Base-by-base conservation (phyloP, 1,140 invertebrate species). In the Mesaphorura yosii region DNA sequence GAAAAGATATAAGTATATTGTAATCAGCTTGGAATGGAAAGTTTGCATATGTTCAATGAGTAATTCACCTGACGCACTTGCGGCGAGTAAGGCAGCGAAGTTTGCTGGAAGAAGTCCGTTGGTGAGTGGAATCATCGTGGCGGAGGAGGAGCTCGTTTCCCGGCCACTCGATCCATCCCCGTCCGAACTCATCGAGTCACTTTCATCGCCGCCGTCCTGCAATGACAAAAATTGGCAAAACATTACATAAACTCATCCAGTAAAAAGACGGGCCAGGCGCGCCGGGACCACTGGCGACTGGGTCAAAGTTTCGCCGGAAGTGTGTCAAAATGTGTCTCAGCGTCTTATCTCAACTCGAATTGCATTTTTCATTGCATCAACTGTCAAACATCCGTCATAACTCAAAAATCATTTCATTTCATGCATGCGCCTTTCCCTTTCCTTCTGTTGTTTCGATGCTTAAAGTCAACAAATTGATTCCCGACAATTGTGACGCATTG, bases 191-290 rank as follows among this genome's bases (percentile, higher is more conserved):
- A 53, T 53, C 37, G 53, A 38, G 29, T 59, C 57, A 38, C 57
- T 59, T 10, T 59, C 57, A n/a, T n/a, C n/a, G n/a, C n/a, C n/a
- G 46, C 51, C 57, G 27, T 59, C 57, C 57, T 59, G 50, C 2
- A 59, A 51, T 5, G 5, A 19, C 39, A 10, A 51, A 19, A 48
- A 25, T 12, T 12, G 10, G 38, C 31, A 20, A 42, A 42, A 42
- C 10, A 42, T 14, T 10, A 42, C 22, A n/a, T 7, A 42, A 42
- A 42, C 40, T 42, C 19, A 6, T 10, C 22, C 40, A n/a, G n/a
- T n/a, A n/a, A n/a, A n/a, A n/a, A n/a, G n/a, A n/a, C n/a, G n/a
- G n/a, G n/a, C n/a, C n/a, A n/a, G n/a, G n/a, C n/a, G n/a, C n/a
- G n/a, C n/a, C n/a, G n/a, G n/a, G n/a, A n/a, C n/a, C n/a, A n/a